phyloP scores from a whole-genome alignment of 2,113 vertebrate species.

The Nothocercus nigrocapillus region DNA sequence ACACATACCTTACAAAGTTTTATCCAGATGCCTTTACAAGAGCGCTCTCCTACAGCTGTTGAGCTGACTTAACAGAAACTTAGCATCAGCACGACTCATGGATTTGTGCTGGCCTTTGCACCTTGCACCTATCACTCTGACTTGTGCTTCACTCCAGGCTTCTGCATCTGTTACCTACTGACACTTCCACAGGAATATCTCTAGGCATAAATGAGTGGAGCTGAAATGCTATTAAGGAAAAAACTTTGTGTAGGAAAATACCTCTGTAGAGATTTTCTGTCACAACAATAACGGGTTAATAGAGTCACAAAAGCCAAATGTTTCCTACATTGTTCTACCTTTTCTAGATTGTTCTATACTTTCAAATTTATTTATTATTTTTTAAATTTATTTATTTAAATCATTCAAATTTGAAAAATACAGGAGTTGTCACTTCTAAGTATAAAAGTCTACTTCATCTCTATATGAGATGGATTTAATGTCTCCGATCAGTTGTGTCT shows the following conservation, averaged over 20 bases:
- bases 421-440: neutral
- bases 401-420: neutral
- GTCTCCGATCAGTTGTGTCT: neutral
- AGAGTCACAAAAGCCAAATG: neutral
- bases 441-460: neutral
- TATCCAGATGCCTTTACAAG: neutral
- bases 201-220: neutral
- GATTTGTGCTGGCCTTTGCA: neutral
- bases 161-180: neutral
- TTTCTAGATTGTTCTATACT: neutral
- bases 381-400: neutral
- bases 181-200: neutral
- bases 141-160: neutral
- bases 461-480: neutral
- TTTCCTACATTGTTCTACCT: neutral
- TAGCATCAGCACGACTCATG: neutral
- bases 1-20: neutral
- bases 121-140: fast-evolving
- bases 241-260: neutral
- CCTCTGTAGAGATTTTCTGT: neutral
- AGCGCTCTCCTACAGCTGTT: neutral
- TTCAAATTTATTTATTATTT: neutral
- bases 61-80: neutral
- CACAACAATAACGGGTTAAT: neutral
- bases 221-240: neutral